A percentile compares a stretch with the other conserved stretches of the same genome.
phyloP scores from a whole-genome alignment of 1,140 invertebrate genomes.

The Achatina immaculata region DNA sequence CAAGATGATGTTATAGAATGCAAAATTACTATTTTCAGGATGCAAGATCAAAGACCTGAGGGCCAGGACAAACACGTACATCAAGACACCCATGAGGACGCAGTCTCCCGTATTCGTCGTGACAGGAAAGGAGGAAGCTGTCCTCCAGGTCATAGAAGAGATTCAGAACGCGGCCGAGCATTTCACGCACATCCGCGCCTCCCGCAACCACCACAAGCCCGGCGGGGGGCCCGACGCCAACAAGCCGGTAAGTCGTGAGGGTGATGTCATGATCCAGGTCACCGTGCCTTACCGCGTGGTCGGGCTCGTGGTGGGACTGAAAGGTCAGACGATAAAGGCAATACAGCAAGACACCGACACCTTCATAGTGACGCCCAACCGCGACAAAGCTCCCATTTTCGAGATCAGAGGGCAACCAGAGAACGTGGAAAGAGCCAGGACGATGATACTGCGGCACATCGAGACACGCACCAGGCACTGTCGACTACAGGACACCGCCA shows the following conservation, averaged over 20 bases:
- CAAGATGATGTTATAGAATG: too few species aligned
- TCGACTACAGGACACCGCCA: conserved; percentile 67
- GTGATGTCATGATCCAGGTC: conserved; percentile 96
- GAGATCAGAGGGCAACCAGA: conserved; percentile 95
- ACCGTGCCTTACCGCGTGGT: conserved; percentile 98
- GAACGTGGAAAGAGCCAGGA: conserved; percentile 93
- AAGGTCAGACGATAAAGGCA: conserved; percentile 98
- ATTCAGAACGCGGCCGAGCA: conserved; percentile 98
- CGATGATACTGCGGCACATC: conserved; percentile 98
- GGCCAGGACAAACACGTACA: conserved; percentile 99
- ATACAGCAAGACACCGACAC: conserved; percentile 99
- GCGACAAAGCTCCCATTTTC: conserved; percentile 98
- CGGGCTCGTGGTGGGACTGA: conserved; percentile 97
- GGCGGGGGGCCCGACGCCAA: conserved; percentile 39
- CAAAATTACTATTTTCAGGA: too few species aligned
- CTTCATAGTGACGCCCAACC: conserved; percentile 97
- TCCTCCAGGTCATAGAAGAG: conserved; percentile 94
- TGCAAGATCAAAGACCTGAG: conserved; percentile 99
- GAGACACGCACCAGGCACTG: conserved; percentile 92
- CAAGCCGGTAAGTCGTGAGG: conserved; percentile 81
- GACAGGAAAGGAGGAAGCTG: conserved; percentile 98
- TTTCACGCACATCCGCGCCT: conserved; percentile 97
- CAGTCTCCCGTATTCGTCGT: conserved; percentile 99
- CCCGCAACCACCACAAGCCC: conserved; percentile 74
- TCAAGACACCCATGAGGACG: conserved; percentile 97